Base-by-base conservation (phyloP, 64 coral and sea anemone species). In the Stichodactyla helianthus region DNA sequence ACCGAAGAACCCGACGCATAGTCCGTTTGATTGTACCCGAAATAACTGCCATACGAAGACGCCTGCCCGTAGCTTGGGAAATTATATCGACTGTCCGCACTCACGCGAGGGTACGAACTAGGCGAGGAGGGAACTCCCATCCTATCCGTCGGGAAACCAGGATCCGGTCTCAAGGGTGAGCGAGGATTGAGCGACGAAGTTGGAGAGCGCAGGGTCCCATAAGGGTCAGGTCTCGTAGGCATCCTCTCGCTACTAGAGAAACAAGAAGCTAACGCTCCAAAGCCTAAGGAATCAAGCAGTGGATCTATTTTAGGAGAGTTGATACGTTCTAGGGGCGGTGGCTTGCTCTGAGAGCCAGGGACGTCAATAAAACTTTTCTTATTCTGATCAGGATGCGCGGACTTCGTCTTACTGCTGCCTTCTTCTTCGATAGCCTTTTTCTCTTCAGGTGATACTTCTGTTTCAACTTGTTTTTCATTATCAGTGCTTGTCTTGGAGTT, bases 231-330 rank as follows among this genome's bases (percentile, higher is more conserved):
- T 81, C 78, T 81, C 11, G 77, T 14, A 50, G 77, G 77, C 28
- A 52, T 18, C 50, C 78, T 84, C 23, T 84, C 83, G 18, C 23
- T n/a, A 84, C 56, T 61, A 59, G 83, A 28, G 35, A 84, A 84
- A 84, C 54, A 84, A 4, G 83, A 84, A 63, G 54, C 83, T 17
- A 84, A 13, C 27, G 83, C 83, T 26, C 83, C 56, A 27, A 84
- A 84, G 15, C 83, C 83, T 63, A 84, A 60, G 17, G 83, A 55
- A 59, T 84, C 83, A 5, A 84, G 59, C 52, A 84, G 15, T 15
- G 83, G 83, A 55, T 84, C 83, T 35, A 84, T 60, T 84, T 84
- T 84, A 16, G 83, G 83, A 4, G 83, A 84, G 25, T 31, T 74
- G 54, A 63, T 60, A 26, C 78, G 78, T 54, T 81, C 78, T 15